Conservation (phyloP, 2,797 vertebrate species). For the Anguilla obscura region DNA sequence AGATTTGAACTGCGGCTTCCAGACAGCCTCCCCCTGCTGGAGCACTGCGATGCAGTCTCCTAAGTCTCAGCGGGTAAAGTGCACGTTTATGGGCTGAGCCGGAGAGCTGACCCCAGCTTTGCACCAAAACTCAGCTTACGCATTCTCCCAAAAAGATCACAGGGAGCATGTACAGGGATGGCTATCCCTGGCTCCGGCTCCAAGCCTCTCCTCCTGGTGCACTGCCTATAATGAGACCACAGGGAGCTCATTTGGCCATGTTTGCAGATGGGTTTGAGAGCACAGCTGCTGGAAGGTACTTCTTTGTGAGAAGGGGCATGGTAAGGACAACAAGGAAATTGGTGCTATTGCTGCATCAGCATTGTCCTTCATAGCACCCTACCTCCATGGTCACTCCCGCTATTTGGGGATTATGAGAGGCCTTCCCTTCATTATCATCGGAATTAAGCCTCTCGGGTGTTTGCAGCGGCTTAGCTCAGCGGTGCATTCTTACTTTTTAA, state of each 20-base stretch:
- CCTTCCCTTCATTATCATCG: not conserved
- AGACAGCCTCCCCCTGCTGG: not conserved
- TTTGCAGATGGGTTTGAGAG: constrained; percentile 24
- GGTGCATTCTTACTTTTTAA: not conserved
- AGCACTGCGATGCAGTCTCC: not conserved
- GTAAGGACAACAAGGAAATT: not conserved
- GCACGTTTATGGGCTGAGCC: not conserved
- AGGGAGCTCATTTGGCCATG: constrained; percentile 40
- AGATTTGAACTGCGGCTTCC: constrained; percentile 5
- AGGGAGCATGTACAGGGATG: constrained; percentile 14
- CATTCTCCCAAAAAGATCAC: constrained; percentile 16
- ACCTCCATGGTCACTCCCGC: not conserved
- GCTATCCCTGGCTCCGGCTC: not conserved
- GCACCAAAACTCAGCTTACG: not conserved
- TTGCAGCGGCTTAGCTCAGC: not conserved
- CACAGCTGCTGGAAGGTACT: constrained; percentile 25
- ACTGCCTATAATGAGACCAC: constrained; percentile 31
- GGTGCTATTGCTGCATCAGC: constrained; percentile 5
- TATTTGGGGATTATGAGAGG: not conserved
- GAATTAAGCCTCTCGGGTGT: not conserved
- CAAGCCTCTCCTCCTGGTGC: constrained; percentile 8
- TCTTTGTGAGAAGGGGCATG: constrained; percentile 29
- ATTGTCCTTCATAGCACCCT: not conserved
- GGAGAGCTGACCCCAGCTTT: constrained; percentile 13
- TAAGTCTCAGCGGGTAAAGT: not conserved